Base-by-base conservation (phyloP, 2,797 vertebrate species). In the Protonibea diacanthus region DNA sequence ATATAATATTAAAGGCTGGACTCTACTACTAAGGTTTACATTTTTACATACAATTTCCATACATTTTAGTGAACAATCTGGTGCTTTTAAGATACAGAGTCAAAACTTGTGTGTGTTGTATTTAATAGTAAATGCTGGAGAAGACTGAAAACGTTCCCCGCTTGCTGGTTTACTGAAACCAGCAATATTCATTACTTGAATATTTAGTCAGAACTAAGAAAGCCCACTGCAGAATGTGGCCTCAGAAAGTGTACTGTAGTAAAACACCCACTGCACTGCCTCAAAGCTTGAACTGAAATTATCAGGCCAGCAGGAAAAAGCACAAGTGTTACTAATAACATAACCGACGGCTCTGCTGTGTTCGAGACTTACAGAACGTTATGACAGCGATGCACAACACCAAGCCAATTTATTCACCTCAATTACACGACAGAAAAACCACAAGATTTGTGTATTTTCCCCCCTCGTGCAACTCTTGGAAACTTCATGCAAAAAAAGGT, bases 401-500 rank as follows among this genome's bases (percentile, higher is more conserved):
- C 8, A 7, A n/a, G 15, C 33, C 38, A 45, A 38, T 10, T 58
- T 48, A 69, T 55, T 51, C 71, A 71, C 42, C 45, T 71, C 13
- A 45, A 58, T 21, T 14, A 48, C 38, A 55, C 0, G 15, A 21
- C 0, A 51, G 17, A 75, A 51, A 51, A 53, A 15, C 40, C 45
- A 51, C 23, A 42, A 23, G 44, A 38, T 14, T 5, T 2, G 52
- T 42, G 4, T 51, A 58, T 9, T 64, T 44, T n/a, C 23, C 62
- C 8, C 33, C 33, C 33, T 38, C 21, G 9, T 47, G 20, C 27
- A 13, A 18, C 49, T 55, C 25, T 63, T 5, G 6, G 52, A 42
- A 67, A 55, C 23, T 74, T 72, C 33, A n/a, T 51, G 44, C 25
- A 33, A 33, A 33, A 58, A 51, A 80, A 27, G n/a, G 40, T 40